Evolutionary conservation across 2,888 invertebrate species (phyloP).

Genomic region (Tetragonula carbonaria): DNA sequence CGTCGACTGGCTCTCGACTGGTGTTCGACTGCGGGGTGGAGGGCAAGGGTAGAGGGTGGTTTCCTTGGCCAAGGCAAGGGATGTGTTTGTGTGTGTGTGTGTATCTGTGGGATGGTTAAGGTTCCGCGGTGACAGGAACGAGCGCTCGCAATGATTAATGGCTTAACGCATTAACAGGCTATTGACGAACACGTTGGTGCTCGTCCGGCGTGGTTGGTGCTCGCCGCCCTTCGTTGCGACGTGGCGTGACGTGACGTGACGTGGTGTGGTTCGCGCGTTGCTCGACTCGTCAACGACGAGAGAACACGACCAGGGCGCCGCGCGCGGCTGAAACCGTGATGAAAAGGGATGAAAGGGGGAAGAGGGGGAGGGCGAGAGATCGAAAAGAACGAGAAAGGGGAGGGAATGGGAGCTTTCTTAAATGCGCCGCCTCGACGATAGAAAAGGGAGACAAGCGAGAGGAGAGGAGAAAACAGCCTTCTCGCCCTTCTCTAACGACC

Average conservation of each 20-base stretch:
- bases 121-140: constrained; percentile 79
- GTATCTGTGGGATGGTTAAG: constrained; percentile 70
- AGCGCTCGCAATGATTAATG: constrained; percentile 84
- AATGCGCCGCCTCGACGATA: constrained; percentile 68
- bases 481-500: constrained; percentile 49
- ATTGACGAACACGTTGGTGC: constrained; percentile 83
- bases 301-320: constrained; percentile 28
- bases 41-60: constrained; percentile 41
- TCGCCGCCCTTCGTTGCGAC: constrained; percentile 45
- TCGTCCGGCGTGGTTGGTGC: constrained; percentile 70
- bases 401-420: constrained; percentile 73
- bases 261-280: constrained; percentile 44
- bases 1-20: constrained; percentile 38
- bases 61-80: too few species aligned
- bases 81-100: too few species aligned
- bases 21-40: constrained; percentile 9
- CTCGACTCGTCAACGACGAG: constrained; percentile 39
- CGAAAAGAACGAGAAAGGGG: constrained; percentile 70
- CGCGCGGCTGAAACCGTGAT: constrained; percentile 63
- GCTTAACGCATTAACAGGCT: constrained; percentile 84
- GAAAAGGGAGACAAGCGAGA: constrained; percentile 51
- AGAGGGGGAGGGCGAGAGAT: constrained; percentile 64
- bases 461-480: constrained; percentile 45
- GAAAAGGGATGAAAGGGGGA: constrained; percentile 71
- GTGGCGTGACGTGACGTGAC: too few species aligned